phyloP scores from a whole-genome alignment of 2,113 vertebrate species.

The Ophiodon elongatus region DNA sequence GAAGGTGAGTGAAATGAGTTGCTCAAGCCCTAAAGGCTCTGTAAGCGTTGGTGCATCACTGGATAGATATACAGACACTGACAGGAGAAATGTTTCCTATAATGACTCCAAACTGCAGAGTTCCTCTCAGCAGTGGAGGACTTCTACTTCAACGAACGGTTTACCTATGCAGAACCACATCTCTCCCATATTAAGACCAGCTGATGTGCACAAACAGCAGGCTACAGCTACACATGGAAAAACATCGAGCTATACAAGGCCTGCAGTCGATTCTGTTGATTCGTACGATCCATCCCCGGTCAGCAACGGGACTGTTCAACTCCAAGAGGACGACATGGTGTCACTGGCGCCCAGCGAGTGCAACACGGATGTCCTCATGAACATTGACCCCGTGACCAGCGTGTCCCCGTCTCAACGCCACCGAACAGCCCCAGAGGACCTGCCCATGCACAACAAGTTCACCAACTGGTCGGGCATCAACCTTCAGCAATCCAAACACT shows the following conservation, averaged over 20 bases:
- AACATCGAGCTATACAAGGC: constrained; percentile 5
- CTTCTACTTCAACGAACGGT: constrained; percentile 8
- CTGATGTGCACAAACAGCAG: constrained; percentile 11
- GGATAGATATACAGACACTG: constrained; percentile 27
- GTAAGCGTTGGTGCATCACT: constrained; percentile 45
- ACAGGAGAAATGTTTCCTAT: constrained; percentile 13
- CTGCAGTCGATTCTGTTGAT: constrained; percentile 27
- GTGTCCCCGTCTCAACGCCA: constrained; percentile 23
- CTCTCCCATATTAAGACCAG: constrained; percentile 25
- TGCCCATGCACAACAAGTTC: constrained; percentile 94
- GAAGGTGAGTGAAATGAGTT: constrained; percentile 61
- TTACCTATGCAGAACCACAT: constrained; percentile 20
- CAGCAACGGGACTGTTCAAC: constrained; percentile 63
- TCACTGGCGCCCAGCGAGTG: constrained; percentile 87
- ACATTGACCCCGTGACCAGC: constrained; percentile 55
- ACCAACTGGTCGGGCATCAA: constrained; percentile 91
- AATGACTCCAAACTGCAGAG: constrained; percentile 26
- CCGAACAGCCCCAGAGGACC: constrained; percentile 76
- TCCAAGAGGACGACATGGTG: constrained; percentile 74
- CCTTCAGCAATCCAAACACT: constrained; percentile 49
- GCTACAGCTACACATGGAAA: constrained; percentile 6
- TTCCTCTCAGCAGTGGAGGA: constrained; percentile 15
- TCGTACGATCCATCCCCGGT: constrained; percentile 51
- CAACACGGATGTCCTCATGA: constrained; percentile 88
- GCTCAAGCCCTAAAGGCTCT: constrained; percentile 30